Evolutionary conservation across 2,888 invertebrate genomes (phyloP), one percentile per base, ranked within the genome.

Genomic region (Erynnis tages): DNA sequence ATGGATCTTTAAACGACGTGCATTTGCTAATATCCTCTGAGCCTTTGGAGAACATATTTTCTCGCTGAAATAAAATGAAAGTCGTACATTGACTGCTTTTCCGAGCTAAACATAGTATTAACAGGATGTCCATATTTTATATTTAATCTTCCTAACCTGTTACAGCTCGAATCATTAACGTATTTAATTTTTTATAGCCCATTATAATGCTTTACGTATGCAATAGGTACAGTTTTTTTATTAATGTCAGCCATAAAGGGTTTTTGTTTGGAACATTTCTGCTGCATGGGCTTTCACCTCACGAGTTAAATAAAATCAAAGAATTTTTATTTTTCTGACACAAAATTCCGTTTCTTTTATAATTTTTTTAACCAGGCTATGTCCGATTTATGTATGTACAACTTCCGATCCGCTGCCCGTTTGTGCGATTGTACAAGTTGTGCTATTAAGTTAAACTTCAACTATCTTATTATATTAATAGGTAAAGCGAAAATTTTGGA

Each of bases 11-110:
- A 21, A 38, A 23, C 19, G 19, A 6, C 13, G 44, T 19, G 14
- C 34, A 45, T 45, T 45, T 34, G 25, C 25, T 34, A 34, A 45
- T 38, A 38, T 45, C 45, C 45, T 45, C 34, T 6, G 23, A 45
- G 25, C 25, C 25, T 21, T 11, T 34, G 2, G 19, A 21, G 7
- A 23, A 10, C 10, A 25, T 34, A 34, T 34, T 34, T 45, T 34
- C 14, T 32, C 34, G 16, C 13, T 34, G 2, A 0, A 34, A 21
- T 34, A 45, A 45, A 44, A 44, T 21, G 27, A 38, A 11, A 21
- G 30, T 1, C 30, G n/a, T 23, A 21, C 32, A 2, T 32, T 19
- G 19, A 6, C n/a, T 34, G 10, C 8, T 43, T 34, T 34, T 23
- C 21, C 32, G 21, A 21, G 45, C 45, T 45, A n/a, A 32, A 32